These are phyloP conservation scores for Leguminivora glycinivorella DNA, from an alignment of 1,140 invertebrate genomes.

Conservation along the genomic window DNA sequence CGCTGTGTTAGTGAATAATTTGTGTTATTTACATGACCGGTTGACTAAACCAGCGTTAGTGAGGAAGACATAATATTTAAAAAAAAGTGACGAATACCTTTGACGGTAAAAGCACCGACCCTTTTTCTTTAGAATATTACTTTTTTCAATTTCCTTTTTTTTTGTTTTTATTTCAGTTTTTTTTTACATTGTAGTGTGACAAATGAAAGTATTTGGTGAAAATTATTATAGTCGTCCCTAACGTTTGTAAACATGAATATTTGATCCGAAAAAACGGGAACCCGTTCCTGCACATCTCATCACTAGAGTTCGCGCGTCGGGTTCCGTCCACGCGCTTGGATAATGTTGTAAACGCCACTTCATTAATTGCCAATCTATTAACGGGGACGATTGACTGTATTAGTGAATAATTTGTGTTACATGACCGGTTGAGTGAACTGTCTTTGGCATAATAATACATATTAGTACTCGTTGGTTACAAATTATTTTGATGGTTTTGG, in stretches of 20 bases:
- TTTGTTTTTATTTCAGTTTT: too few species aligned
- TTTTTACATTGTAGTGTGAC: too few species aligned
- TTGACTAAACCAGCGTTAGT: neutral
- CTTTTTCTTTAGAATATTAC: too few species aligned
- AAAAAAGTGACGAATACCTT: too few species aligned
- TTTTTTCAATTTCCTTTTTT: too few species aligned
- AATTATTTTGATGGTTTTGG: neutral
- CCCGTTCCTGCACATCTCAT: neutral
- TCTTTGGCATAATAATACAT: too few species aligned
- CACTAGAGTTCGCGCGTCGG: neutral
- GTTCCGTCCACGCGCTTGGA: neutral
- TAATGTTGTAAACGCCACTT: constrained; percentile 20
- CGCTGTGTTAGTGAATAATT: constrained; percentile 1
- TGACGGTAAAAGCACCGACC: too few species aligned
- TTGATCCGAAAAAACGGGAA: neutral
- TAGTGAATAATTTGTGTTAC: neutral
- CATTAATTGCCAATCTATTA: constrained; percentile 28
- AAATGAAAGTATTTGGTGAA: too few species aligned
- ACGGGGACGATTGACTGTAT: neutral
- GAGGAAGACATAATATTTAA: too few species aligned
- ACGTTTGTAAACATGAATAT: too few species aligned
- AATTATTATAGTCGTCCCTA: too few species aligned
- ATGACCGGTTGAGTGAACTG: neutral
- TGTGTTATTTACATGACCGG: neutral
- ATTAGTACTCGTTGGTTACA: too few species aligned